phyloP scores from a whole-genome alignment of 1,140 invertebrate species.

The Orchesella cincta region DNA sequence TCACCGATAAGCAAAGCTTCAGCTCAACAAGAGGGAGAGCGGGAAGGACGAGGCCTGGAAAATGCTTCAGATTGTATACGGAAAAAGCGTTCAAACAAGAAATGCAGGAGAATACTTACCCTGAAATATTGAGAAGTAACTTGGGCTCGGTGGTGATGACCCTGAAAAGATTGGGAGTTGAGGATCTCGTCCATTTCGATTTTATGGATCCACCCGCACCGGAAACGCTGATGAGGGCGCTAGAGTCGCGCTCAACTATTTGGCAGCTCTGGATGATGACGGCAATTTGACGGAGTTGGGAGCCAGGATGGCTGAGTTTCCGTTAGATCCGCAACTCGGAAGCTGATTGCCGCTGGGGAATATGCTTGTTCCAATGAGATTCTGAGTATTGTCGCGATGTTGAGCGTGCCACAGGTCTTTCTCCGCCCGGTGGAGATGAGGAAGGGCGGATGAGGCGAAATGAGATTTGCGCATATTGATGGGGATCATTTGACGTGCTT shows the following conservation, averaged over 20 bases:
- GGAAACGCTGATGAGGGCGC: constrained; percentile 97
- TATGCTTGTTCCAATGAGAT: constrained; percentile 99
- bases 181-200: constrained; percentile 99
- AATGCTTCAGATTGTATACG: constrained; percentile 90
- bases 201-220: constrained; percentile 99
- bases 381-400: constrained; percentile 97
- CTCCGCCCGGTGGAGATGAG: constrained; percentile 98
- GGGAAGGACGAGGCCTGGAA: constrained; percentile 94
- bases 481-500: constrained; percentile 93
- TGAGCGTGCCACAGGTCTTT: constrained; percentile 98
- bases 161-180: constrained; percentile 76
- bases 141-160: constrained; percentile 92
- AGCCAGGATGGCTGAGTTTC: constrained; percentile 99
- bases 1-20: constrained; percentile 99
- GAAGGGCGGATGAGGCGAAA: constrained; percentile 98
- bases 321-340: constrained; percentile 97
- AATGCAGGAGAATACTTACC: constrained; percentile 99
- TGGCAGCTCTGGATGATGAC: constrained; percentile 95
- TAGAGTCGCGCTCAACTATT: constrained; percentile 97
- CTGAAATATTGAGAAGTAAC: constrained; percentile 96
- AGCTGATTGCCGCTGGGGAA: constrained; percentile 95
- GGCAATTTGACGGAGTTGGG: constrained; percentile 92
- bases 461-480: constrained; percentile 98
- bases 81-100: constrained; percentile 98
- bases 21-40: constrained; percentile 96